A percentile compares a stretch with the other conserved stretches of the same genome.
These are phyloP conservation scores for Brenthis ino DNA, from an alignment of 2,888 invertebrate species.

Conservation along the genomic window DNA sequence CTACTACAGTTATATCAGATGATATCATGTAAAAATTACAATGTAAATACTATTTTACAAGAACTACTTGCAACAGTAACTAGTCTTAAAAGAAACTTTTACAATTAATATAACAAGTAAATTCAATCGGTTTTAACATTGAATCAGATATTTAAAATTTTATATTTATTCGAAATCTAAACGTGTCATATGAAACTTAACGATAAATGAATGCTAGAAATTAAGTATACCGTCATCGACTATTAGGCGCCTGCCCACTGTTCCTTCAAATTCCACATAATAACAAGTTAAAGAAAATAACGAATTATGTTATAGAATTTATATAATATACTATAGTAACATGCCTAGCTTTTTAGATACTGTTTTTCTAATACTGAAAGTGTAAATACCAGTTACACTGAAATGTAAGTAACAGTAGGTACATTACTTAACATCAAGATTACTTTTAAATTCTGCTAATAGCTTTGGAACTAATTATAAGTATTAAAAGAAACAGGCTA, in stretches of 20 bases:
- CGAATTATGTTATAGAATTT: constrained; percentile 7
- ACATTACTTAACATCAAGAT: constrained; percentile 18
- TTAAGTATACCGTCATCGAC: constrained; percentile 8
- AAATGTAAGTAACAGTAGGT: constrained; percentile 14
- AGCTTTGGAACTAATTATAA: constrained; percentile 18
- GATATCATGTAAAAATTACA: constrained; percentile 24
- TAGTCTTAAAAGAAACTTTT: constrained; percentile 15
- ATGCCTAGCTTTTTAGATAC: constrained; percentile 2
- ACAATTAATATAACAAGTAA: constrained; percentile 24
- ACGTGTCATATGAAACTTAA: constrained; percentile 18
- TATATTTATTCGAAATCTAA: constrained; percentile 7
- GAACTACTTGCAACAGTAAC: constrained; percentile 22
- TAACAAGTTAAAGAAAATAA: constrained; percentile 17
- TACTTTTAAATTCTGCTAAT: neutral
- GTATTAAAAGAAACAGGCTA: constrained; percentile 47
- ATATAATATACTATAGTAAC: constrained; percentile 3
- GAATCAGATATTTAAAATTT: constrained; percentile 12
- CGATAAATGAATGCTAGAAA: constrained; percentile 14
- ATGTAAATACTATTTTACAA: constrained; percentile 22
- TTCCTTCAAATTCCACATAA: neutral
- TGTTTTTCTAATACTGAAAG: constrained; percentile 10
- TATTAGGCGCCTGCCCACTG: neutral
- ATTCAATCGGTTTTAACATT: constrained; percentile 10
- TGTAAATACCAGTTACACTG: constrained; percentile 3
- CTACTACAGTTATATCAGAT: constrained; percentile 18